Evolutionary conservation across 2,888 invertebrate species (phyloP), one percentile per base, ranked within the genome.

Genomic region (Dendrolimus pini): DNA sequence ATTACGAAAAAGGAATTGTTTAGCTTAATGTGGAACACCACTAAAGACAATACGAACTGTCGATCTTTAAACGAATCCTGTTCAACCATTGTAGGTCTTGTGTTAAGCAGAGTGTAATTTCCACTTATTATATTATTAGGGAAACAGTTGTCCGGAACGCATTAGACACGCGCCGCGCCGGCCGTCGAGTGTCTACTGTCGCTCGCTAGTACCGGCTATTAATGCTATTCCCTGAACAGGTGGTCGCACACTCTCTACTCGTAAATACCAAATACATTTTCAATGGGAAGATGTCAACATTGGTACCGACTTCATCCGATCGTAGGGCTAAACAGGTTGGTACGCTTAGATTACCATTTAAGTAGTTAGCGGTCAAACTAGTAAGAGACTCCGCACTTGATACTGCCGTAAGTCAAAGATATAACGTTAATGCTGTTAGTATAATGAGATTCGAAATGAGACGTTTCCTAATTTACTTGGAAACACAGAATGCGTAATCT

Each of bases 401-500:
- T 30, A 30, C 30, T 30, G 30, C 30, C 30, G 30, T 30, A 30
- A 30, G 30, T 30, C 30, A 30, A 30, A 30, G 30, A 30, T 3
- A 6, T 30, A 30, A 30, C 30, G 30, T 30, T 6, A 30, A 30
- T 30, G 30, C 30, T 30, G 30, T 30, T 30, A 30, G 30, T 30
- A 30, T 30, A 66, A 57, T 58, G 59, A 64, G 67, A 60, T 67
- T 63, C 65, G 64, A 70, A 79, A 84, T 75, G 68, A 77, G 72
- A 57, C 41, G 71, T 74, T 82, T 84, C 84, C 84, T 84, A 78
- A 78, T 82, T 83, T 75, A 75, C 67, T 62, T 66, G 57, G 60
- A 56, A 64, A 64, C 65, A 58, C 6, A 30, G 9, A 42, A 55
- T 30, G 30, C 30, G 3, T 30, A 30, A 6, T 30, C 30, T 30